Conservation (phyloP, 2,113 vertebrate genomes). For the Galemys pyrenaicus region DNA sequence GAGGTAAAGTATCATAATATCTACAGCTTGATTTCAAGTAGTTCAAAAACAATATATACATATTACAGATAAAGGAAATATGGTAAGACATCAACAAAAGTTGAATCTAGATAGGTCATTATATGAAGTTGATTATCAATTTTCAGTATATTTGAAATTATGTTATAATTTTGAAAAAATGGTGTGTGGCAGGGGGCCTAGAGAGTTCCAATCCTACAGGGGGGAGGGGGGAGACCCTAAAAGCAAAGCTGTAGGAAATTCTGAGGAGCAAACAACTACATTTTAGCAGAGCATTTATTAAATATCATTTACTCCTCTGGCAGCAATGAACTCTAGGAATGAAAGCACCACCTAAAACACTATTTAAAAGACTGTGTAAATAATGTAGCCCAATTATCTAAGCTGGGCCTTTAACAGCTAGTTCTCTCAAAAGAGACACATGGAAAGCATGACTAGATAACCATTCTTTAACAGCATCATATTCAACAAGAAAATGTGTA, state of each 20-base stretch:
- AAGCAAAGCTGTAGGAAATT: not conserved
- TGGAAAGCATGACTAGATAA: not conserved
- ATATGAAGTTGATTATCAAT: not conserved
- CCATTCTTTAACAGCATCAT: not conserved
- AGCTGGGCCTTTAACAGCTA: slow-evolving; percentile 23
- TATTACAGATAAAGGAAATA: slow-evolving; percentile 20
- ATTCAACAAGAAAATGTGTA: slow-evolving; percentile 27
- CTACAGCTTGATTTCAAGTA: slow-evolving; percentile 31
- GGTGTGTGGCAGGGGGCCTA: too few relatives aligned
- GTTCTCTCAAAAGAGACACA: slow-evolving; percentile 42
- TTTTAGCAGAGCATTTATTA: slow-evolving; percentile 24
- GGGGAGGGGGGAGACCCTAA: not conserved
- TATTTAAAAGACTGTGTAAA: slow-evolving; percentile 24
- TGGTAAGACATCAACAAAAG: slow-evolving; percentile 26
- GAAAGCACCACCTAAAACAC: slow-evolving; percentile 15
- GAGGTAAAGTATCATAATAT: not conserved
- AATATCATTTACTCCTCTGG: not conserved
- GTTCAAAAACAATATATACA: slow-evolving; percentile 20
- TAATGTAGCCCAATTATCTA: not conserved
- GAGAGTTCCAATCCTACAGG: not conserved
- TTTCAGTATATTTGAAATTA: not conserved
- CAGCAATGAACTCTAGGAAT: not conserved
- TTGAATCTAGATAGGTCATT: not conserved
- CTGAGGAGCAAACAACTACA: not conserved
- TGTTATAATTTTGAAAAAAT: slow-evolving; percentile 14